These are phyloP conservation scores for Atherinomorus stipes DNA, from an alignment of 2,113 vertebrate genomes.

Conservation along the genomic window DNA sequence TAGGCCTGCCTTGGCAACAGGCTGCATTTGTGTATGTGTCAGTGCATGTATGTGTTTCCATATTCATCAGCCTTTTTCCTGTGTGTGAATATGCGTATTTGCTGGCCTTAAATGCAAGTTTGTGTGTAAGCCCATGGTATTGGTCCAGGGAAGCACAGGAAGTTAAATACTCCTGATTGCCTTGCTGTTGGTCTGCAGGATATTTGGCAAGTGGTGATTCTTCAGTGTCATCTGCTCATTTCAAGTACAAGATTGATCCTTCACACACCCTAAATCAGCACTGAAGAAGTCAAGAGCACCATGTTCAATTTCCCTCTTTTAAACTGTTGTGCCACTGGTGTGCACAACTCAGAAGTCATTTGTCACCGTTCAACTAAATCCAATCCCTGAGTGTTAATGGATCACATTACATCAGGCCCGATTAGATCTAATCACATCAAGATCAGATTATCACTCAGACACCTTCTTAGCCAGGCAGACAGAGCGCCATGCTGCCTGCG, in stretches of 20 bases:
- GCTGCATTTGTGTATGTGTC: conserved; percentile 22
- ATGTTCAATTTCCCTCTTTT: neutral
- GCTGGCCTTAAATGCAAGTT: neutral
- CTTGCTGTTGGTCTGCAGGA: conserved; percentile 34
- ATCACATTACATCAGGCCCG: conserved; percentile 42
- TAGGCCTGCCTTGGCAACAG: conserved; percentile 31
- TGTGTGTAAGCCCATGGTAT: conserved; percentile 31
- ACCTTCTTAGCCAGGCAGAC: conserved; percentile 39
- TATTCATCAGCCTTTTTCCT: neutral
- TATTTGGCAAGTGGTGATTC: conserved; percentile 32
- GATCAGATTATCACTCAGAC: conserved; percentile 47
- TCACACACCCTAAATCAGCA: neutral
- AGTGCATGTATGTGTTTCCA: conserved; percentile 15
- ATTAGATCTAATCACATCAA: conserved; percentile 55
- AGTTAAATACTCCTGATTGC: conserved; percentile 60
- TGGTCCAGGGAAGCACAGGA: conserved; percentile 43
- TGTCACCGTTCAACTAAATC: conserved; percentile 33
- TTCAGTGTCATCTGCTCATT: neutral
- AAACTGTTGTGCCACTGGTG: neutral
- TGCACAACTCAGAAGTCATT: conserved; percentile 2
- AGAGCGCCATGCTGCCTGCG: neutral
- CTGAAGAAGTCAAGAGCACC: neutral
- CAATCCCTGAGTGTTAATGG: conserved; percentile 35
- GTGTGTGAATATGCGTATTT: conserved; percentile 7
- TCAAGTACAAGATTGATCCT: neutral